Conservation (phyloP, 2,113 vertebrate genomes). For the Cyphomyrus plagiostoma region DNA sequence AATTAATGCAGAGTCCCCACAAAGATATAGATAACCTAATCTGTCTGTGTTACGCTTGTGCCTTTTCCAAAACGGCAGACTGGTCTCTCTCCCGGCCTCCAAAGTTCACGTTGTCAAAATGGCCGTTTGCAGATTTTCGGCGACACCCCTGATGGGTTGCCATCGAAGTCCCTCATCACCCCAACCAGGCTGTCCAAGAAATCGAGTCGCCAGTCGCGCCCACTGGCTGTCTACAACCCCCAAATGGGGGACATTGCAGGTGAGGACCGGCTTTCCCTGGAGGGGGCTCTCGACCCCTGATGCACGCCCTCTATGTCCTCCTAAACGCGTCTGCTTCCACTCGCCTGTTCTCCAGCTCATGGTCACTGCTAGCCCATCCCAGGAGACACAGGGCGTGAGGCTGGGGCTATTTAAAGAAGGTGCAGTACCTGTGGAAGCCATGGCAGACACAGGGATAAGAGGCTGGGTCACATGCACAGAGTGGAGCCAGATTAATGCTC, state of each 20-base stretch:
- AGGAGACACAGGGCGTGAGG: not conserved
- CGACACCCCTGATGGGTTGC: constrained; percentile 71
- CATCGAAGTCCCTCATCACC: constrained; percentile 64
- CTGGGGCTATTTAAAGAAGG: not conserved
- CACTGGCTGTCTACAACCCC: constrained; percentile 91
- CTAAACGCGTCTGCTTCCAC: not conserved
- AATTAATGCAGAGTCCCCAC: not conserved
- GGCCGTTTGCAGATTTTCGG: constrained; percentile 80
- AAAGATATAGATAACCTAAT: not conserved
- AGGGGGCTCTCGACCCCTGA: not conserved
- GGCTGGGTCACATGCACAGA: not conserved
- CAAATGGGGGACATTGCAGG: constrained; percentile 78
- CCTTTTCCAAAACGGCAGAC: not conserved
- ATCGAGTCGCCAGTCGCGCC: constrained; percentile 75
- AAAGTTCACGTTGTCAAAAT: not conserved
- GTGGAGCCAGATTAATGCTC: not conserved
- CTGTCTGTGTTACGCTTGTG: not conserved
- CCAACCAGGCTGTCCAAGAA: constrained; percentile 86
- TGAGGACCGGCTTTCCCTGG: constrained; percentile 48
- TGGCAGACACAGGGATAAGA: not conserved
- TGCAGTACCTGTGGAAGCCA: not conserved
- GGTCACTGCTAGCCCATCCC: not conserved
- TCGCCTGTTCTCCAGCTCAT: not conserved
- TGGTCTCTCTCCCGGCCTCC: not conserved
- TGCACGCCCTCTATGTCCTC: not conserved